These are phyloP conservation scores for Lasioglossum villosulum DNA, from an alignment of 2,888 invertebrate genomes.

Conservation along the genomic window DNA sequence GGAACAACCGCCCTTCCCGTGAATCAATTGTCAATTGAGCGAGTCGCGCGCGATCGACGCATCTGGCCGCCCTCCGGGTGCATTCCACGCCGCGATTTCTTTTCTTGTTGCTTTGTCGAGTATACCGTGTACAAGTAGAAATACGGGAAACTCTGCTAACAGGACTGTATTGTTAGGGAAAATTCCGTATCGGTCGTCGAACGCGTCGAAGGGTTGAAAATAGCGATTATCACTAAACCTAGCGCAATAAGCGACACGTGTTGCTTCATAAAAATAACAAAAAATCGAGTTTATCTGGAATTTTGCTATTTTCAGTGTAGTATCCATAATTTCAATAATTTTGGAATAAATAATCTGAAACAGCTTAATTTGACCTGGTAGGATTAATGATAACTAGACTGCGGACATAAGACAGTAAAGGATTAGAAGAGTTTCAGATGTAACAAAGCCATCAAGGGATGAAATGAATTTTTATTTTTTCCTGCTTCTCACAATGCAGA, in stretches of 20 bases:
- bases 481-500: too few relatives aligned
- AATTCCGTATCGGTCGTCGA: not conserved
- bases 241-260: too few relatives aligned
- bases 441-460: too few relatives aligned
- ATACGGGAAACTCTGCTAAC: slow-evolving; percentile 34
- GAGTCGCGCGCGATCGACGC: not conserved
- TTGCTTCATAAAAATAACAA: too few relatives aligned
- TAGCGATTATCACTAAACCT: too few relatives aligned
- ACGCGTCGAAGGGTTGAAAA: not conserved
- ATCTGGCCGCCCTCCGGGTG: not conserved
- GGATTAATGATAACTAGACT: too few relatives aligned
- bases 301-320: not conserved
- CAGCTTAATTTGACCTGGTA: not conserved
- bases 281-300: not conserved
- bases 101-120: not conserved
- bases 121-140: slow-evolving; percentile 6
- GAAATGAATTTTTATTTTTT: too few relatives aligned
- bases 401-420: too few relatives aligned
- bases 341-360: not conserved
- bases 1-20: slow-evolving; percentile 22
- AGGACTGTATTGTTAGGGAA: not conserved
- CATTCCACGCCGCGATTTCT: not conserved
- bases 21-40: slow-evolving; percentile 53
- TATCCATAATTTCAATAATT: not conserved
- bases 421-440: too few relatives aligned